Base-by-base conservation (phyloP, 2,797 vertebrate genomes). In the Sebastes paucispinis region DNA sequence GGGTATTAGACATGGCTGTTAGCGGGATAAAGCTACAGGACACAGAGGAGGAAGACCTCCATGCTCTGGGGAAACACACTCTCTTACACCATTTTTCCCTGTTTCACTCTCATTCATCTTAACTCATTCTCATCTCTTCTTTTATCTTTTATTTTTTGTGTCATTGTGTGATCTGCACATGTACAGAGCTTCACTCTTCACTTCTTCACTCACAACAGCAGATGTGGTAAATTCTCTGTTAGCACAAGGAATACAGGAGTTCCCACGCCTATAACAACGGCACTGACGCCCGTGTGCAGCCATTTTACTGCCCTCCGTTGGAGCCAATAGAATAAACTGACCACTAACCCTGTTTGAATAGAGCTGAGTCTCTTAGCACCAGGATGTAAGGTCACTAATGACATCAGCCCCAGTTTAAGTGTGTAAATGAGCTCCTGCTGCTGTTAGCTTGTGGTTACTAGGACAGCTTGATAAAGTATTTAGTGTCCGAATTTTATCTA, bases 1-100 rank as follows among this genome's bases (percentile, higher is more conserved):
- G 95, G 95, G 96, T 94, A 97, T 98, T 97, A 97, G 97, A 96
- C 96, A 97, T 95, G 97, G 96, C 96, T 97, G 95, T 97, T 97
- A 97, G 95, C 67, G 88, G 95, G 94, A 97, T 96, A 96, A 96
- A 97, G 96, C 96, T 87, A 52, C 89, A 88, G 83, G 55, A 82
- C 54, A 32, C 4, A 8, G 74, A 59, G 77, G 79, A 90, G 93
- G 95, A 93, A 95, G 93, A 92, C 88, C 91, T 86, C 82, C 92
- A 90, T 90, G 85, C 91, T 86, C 85, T 82, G 88, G 88, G 89
- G 92, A 93, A 95, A 86, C 77, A 73, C 75, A 50, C 62, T 71
- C 27, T 50, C 18, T 60, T 16, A 4, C 69, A 64, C 52, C 36
- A 39, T 54, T 50, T 43, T 62, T 27, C 57, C 69, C 64, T 34